Conservation (phyloP, 2,888 invertebrate species). For the Ichneumoninae sp. region DNA sequence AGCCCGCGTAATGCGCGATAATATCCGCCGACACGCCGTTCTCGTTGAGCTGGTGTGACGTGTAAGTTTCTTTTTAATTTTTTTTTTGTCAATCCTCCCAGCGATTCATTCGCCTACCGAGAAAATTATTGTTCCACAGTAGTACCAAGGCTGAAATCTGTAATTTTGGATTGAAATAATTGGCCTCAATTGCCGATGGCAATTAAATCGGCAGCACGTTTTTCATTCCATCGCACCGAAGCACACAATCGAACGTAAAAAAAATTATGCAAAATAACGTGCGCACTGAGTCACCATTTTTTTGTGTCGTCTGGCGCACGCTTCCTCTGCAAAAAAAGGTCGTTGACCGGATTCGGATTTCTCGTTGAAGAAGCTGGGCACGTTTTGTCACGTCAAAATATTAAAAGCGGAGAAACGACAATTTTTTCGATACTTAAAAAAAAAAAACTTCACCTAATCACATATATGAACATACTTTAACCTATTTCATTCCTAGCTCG, state of each 20-base stretch:
- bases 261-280: not conserved
- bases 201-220: slow-evolving; percentile 13
- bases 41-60: not conserved
- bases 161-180: slow-evolving; percentile 35
- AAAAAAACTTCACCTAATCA: too few species aligned
- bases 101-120: not conserved
- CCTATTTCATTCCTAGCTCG: not conserved
- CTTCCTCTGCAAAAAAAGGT: not conserved
- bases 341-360: not conserved
- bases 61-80: not conserved
- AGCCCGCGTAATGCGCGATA: not conserved
- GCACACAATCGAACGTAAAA: not conserved
- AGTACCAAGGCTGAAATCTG: not conserved
- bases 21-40: not conserved
- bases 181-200: slow-evolving; percentile 38
- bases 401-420: not conserved
- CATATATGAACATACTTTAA: too few species aligned
- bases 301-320: not conserved
- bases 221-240: slow-evolving; percentile 35
- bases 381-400: not conserved
- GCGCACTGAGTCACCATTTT: not conserved
- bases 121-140: not conserved
- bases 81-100: not conserved
- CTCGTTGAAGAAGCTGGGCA: not conserved
- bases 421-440: too few species aligned